phyloP scores from a whole-genome alignment of 1,140 invertebrate genomes.

The Calosoma granatense region DNA sequence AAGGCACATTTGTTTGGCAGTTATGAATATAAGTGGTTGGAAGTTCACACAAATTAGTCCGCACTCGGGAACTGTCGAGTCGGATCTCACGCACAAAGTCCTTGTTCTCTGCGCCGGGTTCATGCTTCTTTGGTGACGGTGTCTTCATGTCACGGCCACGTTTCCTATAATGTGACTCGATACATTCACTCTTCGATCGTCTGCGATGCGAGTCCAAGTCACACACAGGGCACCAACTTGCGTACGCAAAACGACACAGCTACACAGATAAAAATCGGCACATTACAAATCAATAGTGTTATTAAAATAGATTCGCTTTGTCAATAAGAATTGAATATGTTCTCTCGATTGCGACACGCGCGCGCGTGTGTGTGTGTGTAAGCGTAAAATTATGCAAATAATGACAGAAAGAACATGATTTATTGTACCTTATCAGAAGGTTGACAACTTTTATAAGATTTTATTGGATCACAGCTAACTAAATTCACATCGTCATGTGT shows the following conservation, averaged over 20 bases:
- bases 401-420: too few relatives aligned
- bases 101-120: slow-evolving; percentile 25
- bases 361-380: too few relatives aligned
- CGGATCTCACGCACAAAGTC: slow-evolving; percentile 25
- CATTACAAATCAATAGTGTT: too few relatives aligned
- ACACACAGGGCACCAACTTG: slow-evolving; percentile 30
- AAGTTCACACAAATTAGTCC: slow-evolving; percentile 31
- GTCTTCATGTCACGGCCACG: slow-evolving; percentile 29
- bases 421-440: neutral
- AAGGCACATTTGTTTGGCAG: slow-evolving; percentile 21
- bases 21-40: slow-evolving; percentile 34
- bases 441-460: neutral
- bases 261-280: too few relatives aligned
- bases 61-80: slow-evolving; percentile 17
- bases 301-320: too few relatives aligned
- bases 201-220: slow-evolving; percentile 27
- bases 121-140: slow-evolving; percentile 26
- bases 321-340: too few relatives aligned
- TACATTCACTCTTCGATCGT: slow-evolving; percentile 28
- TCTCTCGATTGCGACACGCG: too few relatives aligned
- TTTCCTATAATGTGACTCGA: slow-evolving; percentile 22
- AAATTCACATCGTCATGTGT: neutral
- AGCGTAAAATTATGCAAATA: too few relatives aligned
- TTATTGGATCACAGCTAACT: neutral
- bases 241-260: slow-evolving; percentile 15